Base-by-base conservation (phyloP, 2,113 vertebrate genomes). In the Prinia subflava region DNA sequence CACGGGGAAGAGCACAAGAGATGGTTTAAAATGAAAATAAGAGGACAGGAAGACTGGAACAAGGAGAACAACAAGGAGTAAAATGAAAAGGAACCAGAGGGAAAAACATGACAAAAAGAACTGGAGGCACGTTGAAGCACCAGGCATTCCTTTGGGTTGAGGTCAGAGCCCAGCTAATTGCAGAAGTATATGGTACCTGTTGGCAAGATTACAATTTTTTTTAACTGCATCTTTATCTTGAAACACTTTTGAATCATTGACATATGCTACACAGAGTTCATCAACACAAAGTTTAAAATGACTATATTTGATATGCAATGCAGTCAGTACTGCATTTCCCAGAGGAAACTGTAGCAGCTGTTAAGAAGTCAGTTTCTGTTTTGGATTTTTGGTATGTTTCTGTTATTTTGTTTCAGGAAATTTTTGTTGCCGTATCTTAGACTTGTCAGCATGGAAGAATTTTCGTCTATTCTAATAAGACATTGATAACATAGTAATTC, bases 131-230 rank as follows among this genome's bases (percentile, higher is more conserved):
- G 37, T 2, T 20, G 39, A 92, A 87, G 89, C 81, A 59, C 22
- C 60, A 42, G 44, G 52, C 88, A 90, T 93, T 94, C 87, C 77
- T 89, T 47, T 60, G 28, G 28, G 84, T 15, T 95, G 75, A 90
- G 57, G 85, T 93, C 88, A 94, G 68, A 73, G n/a, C 35, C 53
- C 50, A 75, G 76, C 37, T 93, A 83, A 94, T 94, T 93, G 77
- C 37, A 89, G 74, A 80, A 90, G 75, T 87, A 89, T 0, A 89
- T 30, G 41, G 76, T 78, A 92, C 68, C 73, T 63, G 63, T 59
- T 91, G 81, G 52, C 42, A 95, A 62, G 42, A 74, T 64, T 56
- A 60, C 28, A 96, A 88, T 50, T 44, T 25, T 52, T 57, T 31
- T 46, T 30, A 10, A 18, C 23, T 52, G 18, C 25, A 44, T 31